These are phyloP conservation scores for Coelinius sp. DNA, from an alignment of 2,888 invertebrate genomes.

Conservation along the genomic window DNA sequence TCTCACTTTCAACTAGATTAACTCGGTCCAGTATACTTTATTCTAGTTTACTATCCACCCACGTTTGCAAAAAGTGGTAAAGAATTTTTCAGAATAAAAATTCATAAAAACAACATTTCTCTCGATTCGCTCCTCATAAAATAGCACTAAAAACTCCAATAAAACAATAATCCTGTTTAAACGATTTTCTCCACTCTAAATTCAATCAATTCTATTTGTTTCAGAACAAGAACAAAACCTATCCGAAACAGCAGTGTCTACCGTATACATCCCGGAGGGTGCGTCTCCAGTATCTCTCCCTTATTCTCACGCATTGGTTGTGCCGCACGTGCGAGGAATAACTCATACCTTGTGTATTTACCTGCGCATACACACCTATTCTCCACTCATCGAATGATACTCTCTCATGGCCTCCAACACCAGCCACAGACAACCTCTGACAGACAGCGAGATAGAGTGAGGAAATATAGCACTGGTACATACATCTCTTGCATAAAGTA, in stretches of 20 bases:
- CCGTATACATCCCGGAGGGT: not conserved
- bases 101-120: not conserved
- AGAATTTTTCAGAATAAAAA: not conserved
- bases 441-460: conserved; percentile 14
- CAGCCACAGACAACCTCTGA: conserved; percentile 15
- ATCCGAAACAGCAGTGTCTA: not conserved
- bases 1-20: conserved; percentile 51
- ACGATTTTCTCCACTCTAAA: not conserved
- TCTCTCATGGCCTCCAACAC: not conserved
- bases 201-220: conserved; percentile 17
- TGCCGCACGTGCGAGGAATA: conserved; percentile 24
- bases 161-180: not conserved
- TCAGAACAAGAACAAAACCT: not conserved
- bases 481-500: not conserved
- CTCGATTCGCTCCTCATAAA: not conserved
- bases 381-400: not conserved
- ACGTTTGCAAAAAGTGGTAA: not conserved
- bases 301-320: conserved; percentile 17
- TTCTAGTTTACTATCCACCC: conserved; percentile 41
- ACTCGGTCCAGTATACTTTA: conserved; percentile 42
- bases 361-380: conserved; percentile 11
- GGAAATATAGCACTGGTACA: conserved; percentile 13
- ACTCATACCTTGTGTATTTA: conserved; percentile 19
- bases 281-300: not conserved
- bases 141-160: not conserved